These are phyloP conservation scores for Phasianus colchicus DNA, from an alignment of 2,113 vertebrate genomes.

Conservation along the genomic window DNA sequence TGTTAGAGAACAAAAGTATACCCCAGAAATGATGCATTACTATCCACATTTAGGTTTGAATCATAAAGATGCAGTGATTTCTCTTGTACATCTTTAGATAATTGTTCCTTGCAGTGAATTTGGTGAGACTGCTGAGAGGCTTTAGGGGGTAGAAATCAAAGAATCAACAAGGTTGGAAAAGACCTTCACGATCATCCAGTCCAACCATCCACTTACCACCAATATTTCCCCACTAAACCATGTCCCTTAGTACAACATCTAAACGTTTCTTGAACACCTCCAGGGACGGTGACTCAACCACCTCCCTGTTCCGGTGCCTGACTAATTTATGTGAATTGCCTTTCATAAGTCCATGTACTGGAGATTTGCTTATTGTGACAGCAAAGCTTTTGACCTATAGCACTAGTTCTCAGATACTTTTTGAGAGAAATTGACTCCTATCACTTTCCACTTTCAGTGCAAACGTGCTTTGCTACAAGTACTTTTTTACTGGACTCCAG, in stretches of 20 bases:
- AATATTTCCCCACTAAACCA: too few species aligned
- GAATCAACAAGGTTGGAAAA: too few species aligned
- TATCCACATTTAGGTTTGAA: background rate
- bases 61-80: background rate
- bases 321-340: background rate
- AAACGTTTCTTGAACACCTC: too few species aligned
- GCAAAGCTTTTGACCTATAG: background rate
- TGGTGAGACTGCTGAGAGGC: background rate
- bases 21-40: background rate
- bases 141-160: background rate
- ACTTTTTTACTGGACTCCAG: background rate
- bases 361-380: accelerated
- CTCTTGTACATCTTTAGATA: background rate
- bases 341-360: background rate
- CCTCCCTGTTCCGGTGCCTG: too few species aligned
- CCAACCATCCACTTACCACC: too few species aligned
- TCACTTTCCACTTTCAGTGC: background rate
- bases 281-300: too few species aligned
- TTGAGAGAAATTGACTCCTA: background rate
- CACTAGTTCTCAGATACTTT: background rate
- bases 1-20: background rate
- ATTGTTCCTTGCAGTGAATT: background rate
- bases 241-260: too few species aligned
- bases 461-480: background rate
- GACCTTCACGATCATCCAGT: too few species aligned